Conservation (phyloP, 2,888 invertebrate species). For the Drosophila recens region DNA sequence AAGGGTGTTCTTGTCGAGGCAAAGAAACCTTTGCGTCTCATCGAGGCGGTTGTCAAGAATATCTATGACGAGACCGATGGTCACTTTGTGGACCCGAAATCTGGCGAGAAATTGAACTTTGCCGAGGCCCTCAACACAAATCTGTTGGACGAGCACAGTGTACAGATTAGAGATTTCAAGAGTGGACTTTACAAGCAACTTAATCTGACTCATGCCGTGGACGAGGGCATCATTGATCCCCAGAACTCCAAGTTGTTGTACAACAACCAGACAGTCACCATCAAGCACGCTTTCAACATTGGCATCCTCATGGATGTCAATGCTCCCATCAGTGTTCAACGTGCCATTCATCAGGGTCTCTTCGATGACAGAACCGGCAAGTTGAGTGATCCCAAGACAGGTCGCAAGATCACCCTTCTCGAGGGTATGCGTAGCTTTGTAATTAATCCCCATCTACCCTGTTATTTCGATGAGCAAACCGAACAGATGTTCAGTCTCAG, state of each 20-base stretch:
- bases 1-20: slow-evolving; percentile 93
- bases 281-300: slow-evolving; percentile 91
- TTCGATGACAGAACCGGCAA: slow-evolving; percentile 93
- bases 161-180: slow-evolving; percentile 92
- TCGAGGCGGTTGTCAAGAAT: slow-evolving; percentile 93
- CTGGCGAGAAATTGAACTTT: slow-evolving; percentile 91
- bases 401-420: slow-evolving; percentile 92
- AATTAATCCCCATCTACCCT: slow-evolving; percentile 92
- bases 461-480: slow-evolving; percentile 92
- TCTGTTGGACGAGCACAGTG: slow-evolving; percentile 93
- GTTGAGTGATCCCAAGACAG: slow-evolving; percentile 92
- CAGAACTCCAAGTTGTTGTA: slow-evolving; percentile 88
- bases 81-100: slow-evolving; percentile 92
- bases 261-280: slow-evolving; percentile 89
- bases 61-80: slow-evolving; percentile 92
- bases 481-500: slow-evolving; percentile 90
- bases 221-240: slow-evolving; percentile 91
- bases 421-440: slow-evolving; percentile 93
- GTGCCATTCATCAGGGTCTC: slow-evolving; percentile 94
- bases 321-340: slow-evolving; percentile 92
- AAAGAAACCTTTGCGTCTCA: slow-evolving; percentile 91
- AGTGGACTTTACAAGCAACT: slow-evolving; percentile 92
- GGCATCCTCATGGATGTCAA: slow-evolving; percentile 93
- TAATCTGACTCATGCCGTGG: slow-evolving; percentile 91
- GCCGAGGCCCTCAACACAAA: slow-evolving; percentile 93